A percentile compares a stretch with the other conserved stretches of the same genome.
Evolutionary conservation across 1,140 invertebrate species (phyloP).

Genomic region (Aphaenogaster floridana): DNA sequence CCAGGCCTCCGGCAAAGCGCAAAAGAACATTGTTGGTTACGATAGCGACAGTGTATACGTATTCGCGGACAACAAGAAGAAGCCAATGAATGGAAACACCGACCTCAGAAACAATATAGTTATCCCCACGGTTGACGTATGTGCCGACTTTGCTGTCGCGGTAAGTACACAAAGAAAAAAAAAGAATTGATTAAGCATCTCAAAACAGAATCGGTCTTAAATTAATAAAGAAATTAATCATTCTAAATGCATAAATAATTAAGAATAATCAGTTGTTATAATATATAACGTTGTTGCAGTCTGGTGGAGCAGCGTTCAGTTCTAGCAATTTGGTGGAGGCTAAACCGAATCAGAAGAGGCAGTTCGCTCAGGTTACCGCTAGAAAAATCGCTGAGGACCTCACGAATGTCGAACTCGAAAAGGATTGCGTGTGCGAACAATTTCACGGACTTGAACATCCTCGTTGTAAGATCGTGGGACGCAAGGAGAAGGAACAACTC

Average conservation of each 20-base stretch:
- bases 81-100: slow-evolving; percentile 84
- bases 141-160: slow-evolving; percentile 86
- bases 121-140: slow-evolving; percentile 86
- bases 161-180: slow-evolving; percentile 80
- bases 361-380: slow-evolving; percentile 87
- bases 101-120: slow-evolving; percentile 86
- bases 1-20: slow-evolving; percentile 81
- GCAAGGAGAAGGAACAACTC: slow-evolving; percentile 82
- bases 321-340: slow-evolving; percentile 87
- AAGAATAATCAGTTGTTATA: background rate
- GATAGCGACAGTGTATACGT: slow-evolving; percentile 87
- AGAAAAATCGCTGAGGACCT: slow-evolving; percentile 86
- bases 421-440: slow-evolving; percentile 87
- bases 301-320: slow-evolving; percentile 88
- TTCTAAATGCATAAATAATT: background rate
- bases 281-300: slow-evolving; percentile 82
- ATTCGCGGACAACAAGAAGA: slow-evolving; percentile 88
- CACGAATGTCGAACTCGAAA: slow-evolving; percentile 82
- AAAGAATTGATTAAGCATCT: background rate
- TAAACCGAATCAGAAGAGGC: slow-evolving; percentile 87
- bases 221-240: background rate
- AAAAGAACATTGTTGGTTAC: slow-evolving; percentile 87
- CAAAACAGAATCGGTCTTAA: background rate
- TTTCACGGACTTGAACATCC: slow-evolving; percentile 79
- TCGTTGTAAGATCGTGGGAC: slow-evolving; percentile 84